phyloP scores from a whole-genome alignment of 2,888 invertebrate genomes.

The Pollenia angustigena region DNA sequence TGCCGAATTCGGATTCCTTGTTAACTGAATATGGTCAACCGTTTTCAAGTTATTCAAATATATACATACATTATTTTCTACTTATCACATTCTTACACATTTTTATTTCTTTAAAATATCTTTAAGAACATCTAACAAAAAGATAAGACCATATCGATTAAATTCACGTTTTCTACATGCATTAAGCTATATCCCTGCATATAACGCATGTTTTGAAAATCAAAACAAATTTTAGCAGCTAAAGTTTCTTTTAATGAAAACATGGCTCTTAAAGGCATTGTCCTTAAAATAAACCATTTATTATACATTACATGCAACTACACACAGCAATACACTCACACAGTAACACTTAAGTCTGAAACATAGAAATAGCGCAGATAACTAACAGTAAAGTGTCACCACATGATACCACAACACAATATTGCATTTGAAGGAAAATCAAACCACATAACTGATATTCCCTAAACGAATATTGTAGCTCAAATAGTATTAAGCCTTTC shows the following conservation, averaged over 20 bases:
- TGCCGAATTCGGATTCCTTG: too few species aligned
- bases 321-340: neutral
- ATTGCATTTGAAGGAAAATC: conserved; percentile 43
- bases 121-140: neutral
- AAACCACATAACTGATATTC: conserved; percentile 43
- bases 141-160: neutral
- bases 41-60: too few species aligned
- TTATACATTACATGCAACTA: neutral
- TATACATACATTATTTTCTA: too few species aligned
- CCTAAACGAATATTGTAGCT: conserved; percentile 36
- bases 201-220: neutral
- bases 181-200: neutral
- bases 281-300: conserved; percentile 14
- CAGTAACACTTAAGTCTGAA: neutral
- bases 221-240: neutral
- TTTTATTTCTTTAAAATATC: neutral
- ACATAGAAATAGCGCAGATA: neutral
- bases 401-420: conserved; percentile 24
- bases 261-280: neutral
- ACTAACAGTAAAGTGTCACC: conserved; percentile 8
- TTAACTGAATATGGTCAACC: too few species aligned
- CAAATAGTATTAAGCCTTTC: conserved; percentile 55
- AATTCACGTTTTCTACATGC: neutral
- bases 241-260: neutral
- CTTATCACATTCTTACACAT: too few species aligned